Percentiles rank a stretch among this genome's conserved stretches.
These are phyloP conservation scores for Chymomyza costata DNA, from an alignment of 1,140 invertebrate genomes.

Conservation along the genomic window DNA sequence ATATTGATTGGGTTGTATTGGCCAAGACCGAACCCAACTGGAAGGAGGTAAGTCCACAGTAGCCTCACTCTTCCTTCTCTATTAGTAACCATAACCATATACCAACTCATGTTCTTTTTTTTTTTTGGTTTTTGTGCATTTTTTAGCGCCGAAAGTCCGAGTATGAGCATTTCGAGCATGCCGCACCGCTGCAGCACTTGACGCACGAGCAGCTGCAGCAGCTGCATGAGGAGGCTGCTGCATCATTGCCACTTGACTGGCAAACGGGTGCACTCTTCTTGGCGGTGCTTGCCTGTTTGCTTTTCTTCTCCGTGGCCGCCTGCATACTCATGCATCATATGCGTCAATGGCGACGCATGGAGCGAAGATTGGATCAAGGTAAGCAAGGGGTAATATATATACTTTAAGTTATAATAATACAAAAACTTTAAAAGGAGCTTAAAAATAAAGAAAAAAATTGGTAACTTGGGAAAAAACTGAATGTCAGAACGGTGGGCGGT, in stretches of 20 bases:
- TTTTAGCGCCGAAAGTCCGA: slow-evolving; percentile 67
- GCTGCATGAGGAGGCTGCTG: slow-evolving; percentile 60
- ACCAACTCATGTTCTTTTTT: neutral
- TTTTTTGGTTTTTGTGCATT: neutral
- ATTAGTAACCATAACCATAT: neutral
- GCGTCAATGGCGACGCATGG: slow-evolving; percentile 79
- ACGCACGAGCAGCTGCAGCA: slow-evolving; percentile 68
- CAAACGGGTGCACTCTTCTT: slow-evolving; percentile 79
- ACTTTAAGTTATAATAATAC: too few relatives aligned
- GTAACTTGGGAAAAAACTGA: too few relatives aligned
- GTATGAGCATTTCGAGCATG: slow-evolving; percentile 53
- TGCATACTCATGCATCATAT: slow-evolving; percentile 80
- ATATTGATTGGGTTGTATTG: slow-evolving; percentile 68
- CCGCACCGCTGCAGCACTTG: slow-evolving; percentile 53
- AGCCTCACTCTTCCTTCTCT: neutral
- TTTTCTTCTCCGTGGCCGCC: slow-evolving; percentile 81
- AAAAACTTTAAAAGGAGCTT: too few relatives aligned
- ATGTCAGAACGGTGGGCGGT: too few relatives aligned
- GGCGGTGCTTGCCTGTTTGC: slow-evolving; percentile 79
- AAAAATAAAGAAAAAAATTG: too few relatives aligned
- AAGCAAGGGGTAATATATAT: too few relatives aligned
- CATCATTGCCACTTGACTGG: slow-evolving; percentile 76
- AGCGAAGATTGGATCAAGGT: slow-evolving; percentile 78
- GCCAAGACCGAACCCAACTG: slow-evolving; percentile 72
- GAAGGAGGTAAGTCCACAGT: slow-evolving; percentile 63